Conservation (phyloP, 2,797 vertebrate genomes). For the Lepus oiostolus region DNA sequence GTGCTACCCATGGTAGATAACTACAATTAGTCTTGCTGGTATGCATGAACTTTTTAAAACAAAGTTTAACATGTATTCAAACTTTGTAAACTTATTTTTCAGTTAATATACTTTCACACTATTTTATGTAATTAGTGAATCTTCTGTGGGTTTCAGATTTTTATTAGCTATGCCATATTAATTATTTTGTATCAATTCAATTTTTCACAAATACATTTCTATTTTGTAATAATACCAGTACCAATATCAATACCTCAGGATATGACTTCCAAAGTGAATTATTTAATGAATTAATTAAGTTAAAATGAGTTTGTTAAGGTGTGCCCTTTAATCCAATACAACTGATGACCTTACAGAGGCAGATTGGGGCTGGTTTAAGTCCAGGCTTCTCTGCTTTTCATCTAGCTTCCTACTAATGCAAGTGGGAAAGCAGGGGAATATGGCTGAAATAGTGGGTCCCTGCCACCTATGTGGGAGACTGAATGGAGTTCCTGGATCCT, state of each 20-base stretch:
- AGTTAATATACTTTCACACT: background rate
- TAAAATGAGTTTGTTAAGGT: background rate
- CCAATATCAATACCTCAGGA: background rate
- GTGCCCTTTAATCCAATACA: background rate
- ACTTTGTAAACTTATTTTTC: constrained; percentile 26
- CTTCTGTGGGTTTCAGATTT: background rate
- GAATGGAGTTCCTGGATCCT: too few species aligned
- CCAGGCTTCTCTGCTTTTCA: too few species aligned
- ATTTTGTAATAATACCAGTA: background rate
- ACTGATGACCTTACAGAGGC: background rate
- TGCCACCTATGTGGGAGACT: too few species aligned
- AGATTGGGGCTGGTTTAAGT: background rate
- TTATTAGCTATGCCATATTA: background rate
- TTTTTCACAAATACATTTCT: constrained; percentile 5
- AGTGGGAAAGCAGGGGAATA: too few species aligned
- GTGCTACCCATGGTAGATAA: background rate
- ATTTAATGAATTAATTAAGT: background rate
- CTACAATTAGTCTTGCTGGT: background rate
- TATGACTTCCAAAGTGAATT: background rate
- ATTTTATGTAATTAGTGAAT: background rate
- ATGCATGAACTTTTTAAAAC: background rate
- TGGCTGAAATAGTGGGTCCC: too few species aligned
- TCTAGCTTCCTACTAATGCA: too few species aligned
- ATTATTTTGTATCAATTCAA: background rate
- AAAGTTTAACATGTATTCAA: background rate